Base-by-base conservation (phyloP, 2,113 vertebrate genomes). In the Pitta sordida region DNA sequence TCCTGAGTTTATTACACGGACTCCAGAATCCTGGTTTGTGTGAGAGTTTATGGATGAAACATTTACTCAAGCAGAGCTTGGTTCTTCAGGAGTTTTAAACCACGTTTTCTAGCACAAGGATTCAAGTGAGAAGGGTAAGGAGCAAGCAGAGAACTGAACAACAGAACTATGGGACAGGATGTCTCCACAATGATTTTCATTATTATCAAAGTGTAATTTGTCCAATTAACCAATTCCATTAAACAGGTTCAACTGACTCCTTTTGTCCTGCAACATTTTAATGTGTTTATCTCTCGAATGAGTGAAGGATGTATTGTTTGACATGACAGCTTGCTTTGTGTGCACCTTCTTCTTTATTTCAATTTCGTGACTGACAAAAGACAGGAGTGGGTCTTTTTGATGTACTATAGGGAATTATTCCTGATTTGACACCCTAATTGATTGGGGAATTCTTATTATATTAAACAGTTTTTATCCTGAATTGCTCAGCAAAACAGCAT, bases 161-260 rank as follows among this genome's bases (percentile, higher is more conserved):
- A 39, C 49, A 82, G 36, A 76, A 85, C 49, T 41, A 16, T 3
- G 39, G 29, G 63, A 55, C 94, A 95, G 91, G 87, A 76, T 92
- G 63, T 83, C 86, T 95, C 53, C 58, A 82, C 58, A 37, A 53
- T n/a, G 37, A 86, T 97, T 96, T 94, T 86, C 81, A 41, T 93
- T 79, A 86, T 95, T 94, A 95, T 69, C 89, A 78, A 97, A 80
- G 78, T 95, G 83, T 96, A 94, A 97, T 97, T 95, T 94, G 92
- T 77, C 94, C 94, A 95, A 97, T 97, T 97, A 97, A 93, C 95
- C 96, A 92, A 92, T 97, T 97, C 95, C 65, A 90, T 96, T 88
- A 95, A 96, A 83, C 59, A 89, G 79, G 69, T 96, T 95, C 37
- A 0, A 91, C 79, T 94, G 96, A 74, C 92, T 93, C 71, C 75